These are phyloP conservation scores for Camponotus vicinus DNA, from an alignment of 1,140 invertebrate species.

Conservation along the genomic window DNA sequence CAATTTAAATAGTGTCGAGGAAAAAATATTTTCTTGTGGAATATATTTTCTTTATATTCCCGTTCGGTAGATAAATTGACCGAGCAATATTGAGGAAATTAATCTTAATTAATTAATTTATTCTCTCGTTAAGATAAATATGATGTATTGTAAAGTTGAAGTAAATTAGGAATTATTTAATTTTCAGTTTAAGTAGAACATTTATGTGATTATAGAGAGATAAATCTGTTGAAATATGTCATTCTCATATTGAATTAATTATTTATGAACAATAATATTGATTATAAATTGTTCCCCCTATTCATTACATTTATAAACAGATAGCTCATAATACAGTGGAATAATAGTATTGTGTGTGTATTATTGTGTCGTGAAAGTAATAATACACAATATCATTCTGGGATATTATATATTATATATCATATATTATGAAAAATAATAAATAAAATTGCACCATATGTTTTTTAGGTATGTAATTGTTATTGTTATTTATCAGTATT, in stretches of 20 bases:
- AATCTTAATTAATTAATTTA: not conserved
- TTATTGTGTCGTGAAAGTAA: no score
- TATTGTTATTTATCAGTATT: not conserved
- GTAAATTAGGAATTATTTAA: not conserved
- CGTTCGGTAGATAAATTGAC: not conserved
- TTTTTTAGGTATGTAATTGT: not conserved
- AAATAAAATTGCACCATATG: not conserved
- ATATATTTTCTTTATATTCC: constrained; percentile 6
- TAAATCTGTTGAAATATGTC: not conserved
- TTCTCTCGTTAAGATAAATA: not conserved
- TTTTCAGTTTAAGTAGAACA: not conserved
- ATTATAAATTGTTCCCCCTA: not conserved
- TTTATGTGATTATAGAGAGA: not conserved
- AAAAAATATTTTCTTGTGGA: not conserved
- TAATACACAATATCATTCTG: no score
- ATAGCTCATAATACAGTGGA: not conserved
- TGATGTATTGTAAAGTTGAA: not conserved
- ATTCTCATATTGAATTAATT: constrained; percentile 31
- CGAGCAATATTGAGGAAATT: not conserved
- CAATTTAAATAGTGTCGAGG: not conserved
- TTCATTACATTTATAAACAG: not conserved
- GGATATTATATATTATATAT: no score
- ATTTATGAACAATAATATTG: constrained; percentile 1
- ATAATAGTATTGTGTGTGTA: no score
- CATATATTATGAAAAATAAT: no score